Evolutionary conservation across 2,797 vertebrate species (phyloP).

Genomic region (Mionectes olivaceus): DNA sequence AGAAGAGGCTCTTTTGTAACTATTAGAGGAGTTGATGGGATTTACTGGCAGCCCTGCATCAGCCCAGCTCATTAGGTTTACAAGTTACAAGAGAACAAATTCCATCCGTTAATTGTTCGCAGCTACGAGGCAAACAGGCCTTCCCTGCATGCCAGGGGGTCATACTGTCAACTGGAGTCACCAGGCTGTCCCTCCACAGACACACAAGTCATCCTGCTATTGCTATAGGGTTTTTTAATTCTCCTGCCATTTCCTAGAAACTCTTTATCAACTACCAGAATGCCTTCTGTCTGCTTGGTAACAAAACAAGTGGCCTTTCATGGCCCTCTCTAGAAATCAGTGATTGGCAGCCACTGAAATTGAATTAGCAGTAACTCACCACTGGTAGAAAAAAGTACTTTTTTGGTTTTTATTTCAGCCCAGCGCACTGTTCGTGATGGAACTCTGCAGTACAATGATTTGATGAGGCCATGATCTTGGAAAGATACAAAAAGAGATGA

Average conservation of each 20-base stretch:
- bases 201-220: not conserved
- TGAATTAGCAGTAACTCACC: slow-evolving; percentile 36
- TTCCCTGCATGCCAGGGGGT: not conserved
- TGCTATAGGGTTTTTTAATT: not conserved
- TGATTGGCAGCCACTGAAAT: slow-evolving; percentile 53
- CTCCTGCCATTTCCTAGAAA: slow-evolving; percentile 45
- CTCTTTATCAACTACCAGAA: slow-evolving; percentile 27
- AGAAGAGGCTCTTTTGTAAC: not conserved
- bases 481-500: not conserved
- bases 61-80: not conserved
- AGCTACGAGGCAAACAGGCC: not conserved
- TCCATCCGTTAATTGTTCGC: not conserved
- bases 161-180: not conserved
- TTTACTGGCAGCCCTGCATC: not conserved
- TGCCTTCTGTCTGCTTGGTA: slow-evolving; percentile 6
- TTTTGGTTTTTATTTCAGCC: not conserved
- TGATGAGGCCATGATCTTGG: not conserved
- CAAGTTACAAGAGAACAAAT: not conserved
- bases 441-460: not conserved
- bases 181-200: not conserved
- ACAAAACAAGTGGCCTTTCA: slow-evolving; percentile 38
- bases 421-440: not conserved
- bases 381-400: not conserved
- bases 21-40: not conserved
- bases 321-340: slow-evolving; percentile 27